Evolutionary conservation across 2,113 vertebrate species (phyloP).

Genomic region (Hemicordylus capensis): DNA sequence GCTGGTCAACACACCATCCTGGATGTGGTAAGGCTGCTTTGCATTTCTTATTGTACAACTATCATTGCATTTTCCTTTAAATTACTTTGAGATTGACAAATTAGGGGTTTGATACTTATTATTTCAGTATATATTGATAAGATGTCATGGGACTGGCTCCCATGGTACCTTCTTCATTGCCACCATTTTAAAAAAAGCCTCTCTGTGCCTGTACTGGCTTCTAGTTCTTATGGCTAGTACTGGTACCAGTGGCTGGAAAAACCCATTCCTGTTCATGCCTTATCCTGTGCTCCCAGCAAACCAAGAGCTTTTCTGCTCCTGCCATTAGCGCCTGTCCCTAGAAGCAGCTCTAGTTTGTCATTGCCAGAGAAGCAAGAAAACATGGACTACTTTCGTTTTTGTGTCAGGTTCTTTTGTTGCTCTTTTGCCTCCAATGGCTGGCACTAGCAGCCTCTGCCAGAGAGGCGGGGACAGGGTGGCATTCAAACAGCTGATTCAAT

Average conservation of each 20-base stretch:
- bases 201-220: not conserved
- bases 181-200: not conserved
- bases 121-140: slow-evolving; percentile 6
- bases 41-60: slow-evolving; percentile 47
- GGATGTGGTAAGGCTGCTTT: slow-evolving; percentile 83
- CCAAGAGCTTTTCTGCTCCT: not conserved
- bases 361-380: not conserved
- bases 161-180: not conserved
- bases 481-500: not conserved
- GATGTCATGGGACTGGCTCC: not conserved
- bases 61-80: slow-evolving; percentile 29
- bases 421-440: not conserved
- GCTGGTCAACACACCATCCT: slow-evolving; percentile 83
- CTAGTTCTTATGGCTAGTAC: not conserved
- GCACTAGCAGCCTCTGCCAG: not conserved
- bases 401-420: not conserved
- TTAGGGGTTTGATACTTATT: not conserved
- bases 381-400: not conserved
- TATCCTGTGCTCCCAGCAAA: not conserved
- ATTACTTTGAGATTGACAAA: slow-evolving; percentile 23
- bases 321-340: not conserved
- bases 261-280: not conserved
- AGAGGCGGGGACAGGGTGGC: too few species aligned
- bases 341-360: not conserved
- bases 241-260: not conserved